phyloP scores from a whole-genome alignment of 2,797 vertebrate species.

The Esox masquinongy region DNA sequence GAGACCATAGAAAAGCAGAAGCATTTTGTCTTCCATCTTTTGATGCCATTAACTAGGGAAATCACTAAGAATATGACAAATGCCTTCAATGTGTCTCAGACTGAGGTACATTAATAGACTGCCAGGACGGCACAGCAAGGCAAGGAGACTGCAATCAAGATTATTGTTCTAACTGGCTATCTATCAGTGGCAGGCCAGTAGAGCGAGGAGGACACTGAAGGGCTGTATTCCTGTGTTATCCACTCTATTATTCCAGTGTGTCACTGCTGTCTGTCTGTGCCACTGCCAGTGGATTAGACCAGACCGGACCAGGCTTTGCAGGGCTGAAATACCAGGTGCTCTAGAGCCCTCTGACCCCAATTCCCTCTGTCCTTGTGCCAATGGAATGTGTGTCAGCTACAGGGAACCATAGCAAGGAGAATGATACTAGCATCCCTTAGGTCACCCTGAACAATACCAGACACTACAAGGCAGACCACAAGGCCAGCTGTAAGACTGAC shows the following conservation, averaged over 20 bases:
- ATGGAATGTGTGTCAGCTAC: slow-evolving; percentile 47
- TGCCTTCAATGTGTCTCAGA: slow-evolving; percentile 23
- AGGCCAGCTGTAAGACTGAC: not conserved
- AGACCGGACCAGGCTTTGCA: slow-evolving; percentile 16
- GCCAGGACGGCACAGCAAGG: slow-evolving; percentile 20
- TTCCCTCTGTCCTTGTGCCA: slow-evolving; percentile 57
- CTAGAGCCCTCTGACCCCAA: slow-evolving; percentile 36
- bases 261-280: not conserved
- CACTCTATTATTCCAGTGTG: not conserved
- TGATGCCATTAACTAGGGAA: slow-evolving; percentile 20
- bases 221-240: not conserved
- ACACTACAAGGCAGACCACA: not conserved
- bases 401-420: slow-evolving; percentile 23
- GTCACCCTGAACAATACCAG: not conserved
- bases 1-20: slow-evolving; percentile 6
- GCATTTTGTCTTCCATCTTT: slow-evolving; percentile 12
- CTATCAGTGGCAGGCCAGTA: slow-evolving; percentile 14
- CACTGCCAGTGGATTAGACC: not conserved
- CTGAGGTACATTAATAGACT: slow-evolving; percentile 24
- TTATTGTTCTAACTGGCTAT: slow-evolving; percentile 27
- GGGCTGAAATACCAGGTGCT: slow-evolving; percentile 42
- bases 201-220: not conserved
- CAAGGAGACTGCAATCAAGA: slow-evolving; percentile 28
- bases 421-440: slow-evolving; percentile 36
- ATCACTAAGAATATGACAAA: slow-evolving; percentile 22